phyloP scores from a whole-genome alignment of 1,140 invertebrate genomes.

The Caligus rogercresseyi region DNA sequence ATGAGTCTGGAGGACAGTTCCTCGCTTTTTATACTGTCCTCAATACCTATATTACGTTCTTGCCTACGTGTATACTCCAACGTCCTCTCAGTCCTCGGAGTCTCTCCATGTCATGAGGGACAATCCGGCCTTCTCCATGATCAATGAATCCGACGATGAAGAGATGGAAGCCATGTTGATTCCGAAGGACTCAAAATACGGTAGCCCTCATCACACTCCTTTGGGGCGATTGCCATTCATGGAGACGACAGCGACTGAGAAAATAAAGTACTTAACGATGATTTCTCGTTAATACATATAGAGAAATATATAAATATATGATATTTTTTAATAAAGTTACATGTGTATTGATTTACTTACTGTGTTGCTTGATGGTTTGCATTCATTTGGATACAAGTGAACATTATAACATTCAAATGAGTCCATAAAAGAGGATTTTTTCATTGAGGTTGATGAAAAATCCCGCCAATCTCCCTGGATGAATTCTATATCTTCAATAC shows the following conservation, averaged over 20 bases:
- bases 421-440: no score
- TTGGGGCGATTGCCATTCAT: not conserved
- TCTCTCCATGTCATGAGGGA: slow-evolving; percentile 66
- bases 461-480: no score
- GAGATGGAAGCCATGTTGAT: slow-evolving; percentile 52
- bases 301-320: no score
- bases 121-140: slow-evolving; percentile 92
- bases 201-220: not conserved
- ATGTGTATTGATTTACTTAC: no score
- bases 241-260: not conserved
- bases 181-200: slow-evolving; percentile 1
- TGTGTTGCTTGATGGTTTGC: no score
- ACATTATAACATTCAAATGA: no score
- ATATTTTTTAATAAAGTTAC: no score
- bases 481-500: no score
- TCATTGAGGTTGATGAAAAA: no score
- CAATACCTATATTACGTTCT: slow-evolving; percentile 87
- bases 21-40: slow-evolving; percentile 86
- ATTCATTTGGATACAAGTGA: no score
- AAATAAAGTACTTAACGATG: no score
- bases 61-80: slow-evolving; percentile 84
- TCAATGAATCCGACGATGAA: slow-evolving; percentile 94
- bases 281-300: no score
- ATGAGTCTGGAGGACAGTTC: slow-evolving; percentile 65
- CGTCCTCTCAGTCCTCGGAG: slow-evolving; percentile 47